Percentiles rank a stretch among this genome's conserved stretches.
Conservation (phyloP, 2,113 vertebrate species). For the Percina caprodes region DNA sequence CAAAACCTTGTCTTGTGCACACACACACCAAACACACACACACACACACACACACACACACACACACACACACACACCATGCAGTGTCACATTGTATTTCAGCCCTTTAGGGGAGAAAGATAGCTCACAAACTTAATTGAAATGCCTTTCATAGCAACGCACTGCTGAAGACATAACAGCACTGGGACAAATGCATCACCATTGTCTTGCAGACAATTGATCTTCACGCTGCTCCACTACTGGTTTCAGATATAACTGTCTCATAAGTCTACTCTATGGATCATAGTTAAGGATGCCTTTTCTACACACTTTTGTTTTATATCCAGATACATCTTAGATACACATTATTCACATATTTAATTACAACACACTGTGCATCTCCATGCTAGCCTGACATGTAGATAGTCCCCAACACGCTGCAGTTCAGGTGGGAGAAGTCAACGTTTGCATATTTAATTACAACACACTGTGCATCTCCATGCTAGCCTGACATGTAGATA, state of each 20-base stretch:
- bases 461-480: not conserved
- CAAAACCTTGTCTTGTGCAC: not conserved
- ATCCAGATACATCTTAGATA: no score
- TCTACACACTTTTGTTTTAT: not conserved
- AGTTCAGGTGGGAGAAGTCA: no score
- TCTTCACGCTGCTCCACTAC: not conserved
- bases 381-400: no score
- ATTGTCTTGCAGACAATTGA: not conserved
- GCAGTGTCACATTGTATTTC: conserved; percentile 13
- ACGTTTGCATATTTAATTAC: not conserved
- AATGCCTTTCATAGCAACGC: not conserved
- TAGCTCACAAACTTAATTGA: conserved; percentile 2
- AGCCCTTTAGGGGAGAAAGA: not conserved
- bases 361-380: not conserved
- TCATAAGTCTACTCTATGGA: not conserved
- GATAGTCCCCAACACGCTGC: not conserved
- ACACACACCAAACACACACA: no score
- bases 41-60: not conserved
- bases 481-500: no score
- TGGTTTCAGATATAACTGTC: not conserved
- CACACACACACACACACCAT: not conserved
- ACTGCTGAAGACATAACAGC: not conserved
- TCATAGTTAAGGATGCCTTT: not conserved
- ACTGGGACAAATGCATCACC: not conserved
- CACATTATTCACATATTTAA: not conserved